Base-by-base conservation (phyloP, 2,113 vertebrate species). In the Hymenochirus boettgeri region DNA sequence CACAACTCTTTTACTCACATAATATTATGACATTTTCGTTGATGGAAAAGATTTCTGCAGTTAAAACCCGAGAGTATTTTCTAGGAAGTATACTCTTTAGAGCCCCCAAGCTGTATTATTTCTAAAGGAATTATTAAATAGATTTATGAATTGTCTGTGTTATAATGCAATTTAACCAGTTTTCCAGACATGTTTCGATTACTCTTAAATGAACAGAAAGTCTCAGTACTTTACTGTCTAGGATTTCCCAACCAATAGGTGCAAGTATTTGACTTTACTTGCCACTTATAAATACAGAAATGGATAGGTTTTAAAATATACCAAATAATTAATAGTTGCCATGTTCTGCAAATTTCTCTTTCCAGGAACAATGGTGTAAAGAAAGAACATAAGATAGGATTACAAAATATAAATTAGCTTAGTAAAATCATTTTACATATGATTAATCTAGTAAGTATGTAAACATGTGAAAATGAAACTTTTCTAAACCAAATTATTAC, bases 101-200 rank as follows among this genome's bases (percentile, higher is more conserved):
- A 22, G 39, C 45, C 46, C 57, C 63, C 42, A 57, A 66, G 58
- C 55, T 37, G 27, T 66, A 58, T 58, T 66, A 58, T 45, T 58
- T 58, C 54, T 27, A 66, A 54, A 66, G 63, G 37, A 35, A 65
- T 65, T 53, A 65, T 57, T 65, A 65, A 65, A 57, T 66, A 58
- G 63, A 66, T 66, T 66, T 66, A 66, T 66, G 54, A 66, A 66
- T 66, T 66, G 54, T 66, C 55, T 66, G 54, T 25, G 37, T 58
- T 58, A 66, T 66, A 66, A 66, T 58, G 45, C 33, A 66, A 50
- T 66, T 25, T 51, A 66, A 66, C 45, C 46, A 66, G 63, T 66
- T 66, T 65, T 58, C 63, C 63, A 66, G 63, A 66, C 54, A 50
- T 65, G 45, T 66, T 58, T 58, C 63, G 53, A 66, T 13, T 46